phyloP scores from a whole-genome alignment of 2,113 vertebrate genomes.

The Triplophysa siluroides region DNA sequence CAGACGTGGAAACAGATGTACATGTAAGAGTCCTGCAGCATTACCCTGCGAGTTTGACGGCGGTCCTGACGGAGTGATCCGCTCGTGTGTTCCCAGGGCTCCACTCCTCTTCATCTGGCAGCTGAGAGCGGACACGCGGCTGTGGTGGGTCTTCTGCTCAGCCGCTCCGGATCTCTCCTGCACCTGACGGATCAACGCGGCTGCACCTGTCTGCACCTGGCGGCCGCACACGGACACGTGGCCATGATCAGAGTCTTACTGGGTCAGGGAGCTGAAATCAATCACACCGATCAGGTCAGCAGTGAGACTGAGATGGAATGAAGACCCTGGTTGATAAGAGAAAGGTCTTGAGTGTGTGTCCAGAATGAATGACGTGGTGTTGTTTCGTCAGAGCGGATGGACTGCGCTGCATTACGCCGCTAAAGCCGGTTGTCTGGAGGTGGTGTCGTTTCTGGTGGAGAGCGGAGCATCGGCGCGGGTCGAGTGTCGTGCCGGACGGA shows the following conservation, averaged over 20 bases:
- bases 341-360: background rate
- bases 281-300: conserved; percentile 63
- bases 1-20: conserved; percentile 58
- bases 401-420: conserved; percentile 62
- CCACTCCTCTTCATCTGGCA: conserved; percentile 64
- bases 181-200: conserved; percentile 63
- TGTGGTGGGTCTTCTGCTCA: conserved; percentile 65
- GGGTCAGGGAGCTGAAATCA: conserved; percentile 63
- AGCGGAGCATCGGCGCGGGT: conserved; percentile 55
- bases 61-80: too few species aligned
- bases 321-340: background rate
- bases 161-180: conserved; percentile 62
- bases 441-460: conserved; percentile 63
- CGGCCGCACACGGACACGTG: conserved; percentile 57
- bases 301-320: background rate
- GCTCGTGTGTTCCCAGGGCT: conserved; percentile 51
- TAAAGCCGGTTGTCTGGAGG: conserved; percentile 62
- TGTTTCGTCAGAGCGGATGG: conserved; percentile 58
- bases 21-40: conserved; percentile 54
- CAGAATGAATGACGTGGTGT: background rate
- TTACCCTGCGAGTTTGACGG: background rate
- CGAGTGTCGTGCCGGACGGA: conserved; percentile 59
- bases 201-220: conserved; percentile 61
- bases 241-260: conserved; percentile 58
- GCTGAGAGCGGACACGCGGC: conserved; percentile 65